Conservation (phyloP, 2,797 vertebrate genomes). For the Tiaroga cobitis region DNA sequence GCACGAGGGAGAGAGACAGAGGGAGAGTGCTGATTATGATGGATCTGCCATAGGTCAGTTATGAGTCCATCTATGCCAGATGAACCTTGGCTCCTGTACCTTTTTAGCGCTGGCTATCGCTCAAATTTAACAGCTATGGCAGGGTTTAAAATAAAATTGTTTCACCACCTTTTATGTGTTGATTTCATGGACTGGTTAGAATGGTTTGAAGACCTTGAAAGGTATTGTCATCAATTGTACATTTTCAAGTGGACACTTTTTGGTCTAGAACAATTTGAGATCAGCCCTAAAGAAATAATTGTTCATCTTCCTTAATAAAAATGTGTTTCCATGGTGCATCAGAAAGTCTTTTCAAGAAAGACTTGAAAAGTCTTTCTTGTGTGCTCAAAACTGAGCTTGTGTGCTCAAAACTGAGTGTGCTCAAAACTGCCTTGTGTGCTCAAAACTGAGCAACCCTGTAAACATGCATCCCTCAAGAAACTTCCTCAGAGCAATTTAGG, state of each 20-base stretch:
- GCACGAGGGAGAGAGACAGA: background rate
- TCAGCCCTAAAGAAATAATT: background rate
- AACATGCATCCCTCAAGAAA: conserved; percentile 39
- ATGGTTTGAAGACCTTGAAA: conserved; percentile 46
- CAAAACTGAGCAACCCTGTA: conserved; percentile 30
- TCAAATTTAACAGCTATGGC: conserved; percentile 8
- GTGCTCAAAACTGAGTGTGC: conserved; percentile 12
- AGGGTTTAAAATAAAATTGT: conserved; percentile 13
- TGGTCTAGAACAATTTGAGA: background rate
- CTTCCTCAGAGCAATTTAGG: conserved; percentile 56
- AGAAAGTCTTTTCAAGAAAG: conserved; percentile 24
- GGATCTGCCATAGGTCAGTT: conserved; percentile 10
- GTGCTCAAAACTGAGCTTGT: conserved; percentile 13
- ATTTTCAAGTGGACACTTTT: background rate
- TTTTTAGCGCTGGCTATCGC: conserved; percentile 17
- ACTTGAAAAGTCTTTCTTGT: no score
- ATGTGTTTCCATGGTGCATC: conserved; percentile 3
- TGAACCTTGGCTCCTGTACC: conserved; percentile 30
- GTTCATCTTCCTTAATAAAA: background rate
- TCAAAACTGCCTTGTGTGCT: conserved; percentile 13
- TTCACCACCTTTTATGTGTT: conserved; percentile 25
- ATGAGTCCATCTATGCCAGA: background rate
- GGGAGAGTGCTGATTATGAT: conserved; percentile 19
- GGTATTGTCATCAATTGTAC: background rate
- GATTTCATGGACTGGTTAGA: conserved; percentile 16